These are phyloP conservation scores for Metridium senile DNA, from an alignment of 92 coral and sea anemone species.

Conservation along the genomic window DNA sequence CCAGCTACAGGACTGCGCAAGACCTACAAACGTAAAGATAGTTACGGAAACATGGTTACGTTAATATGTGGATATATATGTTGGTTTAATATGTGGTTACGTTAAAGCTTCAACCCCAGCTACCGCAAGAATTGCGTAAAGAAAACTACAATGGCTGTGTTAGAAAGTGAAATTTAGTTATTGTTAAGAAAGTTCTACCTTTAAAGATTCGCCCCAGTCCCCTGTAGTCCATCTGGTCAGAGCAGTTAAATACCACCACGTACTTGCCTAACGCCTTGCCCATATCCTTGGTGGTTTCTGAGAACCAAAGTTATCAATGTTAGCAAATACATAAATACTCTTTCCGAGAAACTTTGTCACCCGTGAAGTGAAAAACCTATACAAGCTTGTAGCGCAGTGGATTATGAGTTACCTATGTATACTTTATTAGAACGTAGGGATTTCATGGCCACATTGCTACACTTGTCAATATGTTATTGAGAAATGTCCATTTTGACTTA, in stretches of 20 bases:
- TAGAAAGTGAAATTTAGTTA: no score
- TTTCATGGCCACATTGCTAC: no score
- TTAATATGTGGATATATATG: neutral
- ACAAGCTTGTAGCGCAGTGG: no score
- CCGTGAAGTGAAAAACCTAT: neutral
- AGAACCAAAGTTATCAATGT: neutral
- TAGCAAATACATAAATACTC: neutral
- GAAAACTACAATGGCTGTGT: neutral
- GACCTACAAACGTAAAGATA: constrained; percentile 35
- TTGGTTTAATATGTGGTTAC: no score
- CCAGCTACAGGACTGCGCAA: constrained; percentile 94
- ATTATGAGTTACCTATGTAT: no score
- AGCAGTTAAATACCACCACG: constrained; percentile 90
- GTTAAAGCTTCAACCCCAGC: constrained; percentile 98
- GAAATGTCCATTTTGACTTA: no score
- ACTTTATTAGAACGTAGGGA: no score
- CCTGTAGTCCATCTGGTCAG: constrained; percentile 94
- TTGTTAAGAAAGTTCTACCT: no score
- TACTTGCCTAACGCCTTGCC: constrained; percentile 93
- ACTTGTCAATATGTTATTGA: no score
- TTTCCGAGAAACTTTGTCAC: no score
- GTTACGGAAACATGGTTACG: neutral
- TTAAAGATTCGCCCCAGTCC: constrained; percentile 87
- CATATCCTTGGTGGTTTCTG: constrained; percentile 92
- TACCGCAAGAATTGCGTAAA: constrained; percentile 68